Evolutionary conservation across 2,888 invertebrate species (phyloP).

Genomic region (Parthenolecanium corni): DNA sequence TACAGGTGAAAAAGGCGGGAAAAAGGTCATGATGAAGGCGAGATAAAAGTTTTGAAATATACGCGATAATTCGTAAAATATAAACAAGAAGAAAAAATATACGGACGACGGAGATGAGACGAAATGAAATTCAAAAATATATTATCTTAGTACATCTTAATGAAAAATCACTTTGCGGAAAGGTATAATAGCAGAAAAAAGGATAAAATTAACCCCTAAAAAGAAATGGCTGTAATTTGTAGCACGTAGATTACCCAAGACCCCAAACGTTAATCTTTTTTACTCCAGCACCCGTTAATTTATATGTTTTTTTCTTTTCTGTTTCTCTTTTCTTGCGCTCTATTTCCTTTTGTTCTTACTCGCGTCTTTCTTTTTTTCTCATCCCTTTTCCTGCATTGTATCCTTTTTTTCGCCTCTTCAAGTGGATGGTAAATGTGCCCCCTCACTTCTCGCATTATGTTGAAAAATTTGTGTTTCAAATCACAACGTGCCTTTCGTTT

Average conservation of each 20-base stretch:
- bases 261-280: constrained; percentile 26
- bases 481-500: constrained; percentile 10
- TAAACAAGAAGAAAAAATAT: too few species aligned
- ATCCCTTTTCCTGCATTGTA: background rate
- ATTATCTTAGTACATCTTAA: constrained; percentile 24
- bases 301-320: constrained; percentile 11
- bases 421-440: background rate
- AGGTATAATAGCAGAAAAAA: constrained; percentile 24
- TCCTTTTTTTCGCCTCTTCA: background rate
- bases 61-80: too few species aligned
- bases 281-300: constrained; percentile 24
- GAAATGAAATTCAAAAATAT: constrained; percentile 24
- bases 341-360: background rate
- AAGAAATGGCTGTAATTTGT: constrained; percentile 28
- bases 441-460: background rate
- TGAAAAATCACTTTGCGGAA: constrained; percentile 28
- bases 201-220: constrained; percentile 24
- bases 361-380: background rate
- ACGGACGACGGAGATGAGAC: background rate
- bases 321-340: background rate
- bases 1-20: too few species aligned
- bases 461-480: constrained; percentile 20
- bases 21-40: too few species aligned
- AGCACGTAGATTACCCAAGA: constrained; percentile 25
- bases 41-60: too few species aligned